Evolutionary conservation across 2,113 vertebrate species (phyloP), one percentile per base, ranked within the genome.

Genomic region (Alaudala cheleensis): DNA sequence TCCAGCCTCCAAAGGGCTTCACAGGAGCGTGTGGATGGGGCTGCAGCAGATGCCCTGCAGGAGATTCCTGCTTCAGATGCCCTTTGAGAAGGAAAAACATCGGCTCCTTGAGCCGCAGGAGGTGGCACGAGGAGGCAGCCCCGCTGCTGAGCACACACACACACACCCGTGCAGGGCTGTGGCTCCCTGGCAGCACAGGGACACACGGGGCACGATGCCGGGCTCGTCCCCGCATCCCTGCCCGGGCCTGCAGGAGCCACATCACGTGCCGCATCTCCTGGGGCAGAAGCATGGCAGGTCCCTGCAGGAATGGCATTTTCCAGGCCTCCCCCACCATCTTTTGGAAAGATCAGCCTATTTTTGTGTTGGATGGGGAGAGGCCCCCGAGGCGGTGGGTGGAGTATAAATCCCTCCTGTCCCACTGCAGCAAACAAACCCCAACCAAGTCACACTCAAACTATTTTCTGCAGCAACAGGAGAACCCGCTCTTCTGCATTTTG

Each of bases 391-490:
- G 1, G 79, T 86, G 83, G 81, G 81, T 94, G 73, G 96, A 61
- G 81, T 78, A 79, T 72, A 85, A 93, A 89, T 88, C 85, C 71
- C 92, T 91, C 85, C 90, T 91, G 90, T 93, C 92, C 94, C 71
- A 78, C 85, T 72, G 77, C 94, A 88, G 69, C 71, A 86, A 95
- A 72, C 86, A 42, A 95, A 77, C 54, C 87, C 76, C 58, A 57
- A 86, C 61, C 72, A 57, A 97, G 90, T 92, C 92, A 92, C 16
- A 66, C 91, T 90, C 91, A 72, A 95, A 95, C 78, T 80, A 71
- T 92, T 91, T 92, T 78, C 83, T 91, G 86, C 76, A 51, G 14
- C 42, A 60, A 80, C 72, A 86, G n/a, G 40, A 76, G 71, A 90
- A 85, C 2, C 4, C 39, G 21, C 91, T 87, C 85, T 54, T 22